phyloP scores from a whole-genome alignment of 2,888 invertebrate genomes.

The Nephrotoma guestfalica region DNA sequence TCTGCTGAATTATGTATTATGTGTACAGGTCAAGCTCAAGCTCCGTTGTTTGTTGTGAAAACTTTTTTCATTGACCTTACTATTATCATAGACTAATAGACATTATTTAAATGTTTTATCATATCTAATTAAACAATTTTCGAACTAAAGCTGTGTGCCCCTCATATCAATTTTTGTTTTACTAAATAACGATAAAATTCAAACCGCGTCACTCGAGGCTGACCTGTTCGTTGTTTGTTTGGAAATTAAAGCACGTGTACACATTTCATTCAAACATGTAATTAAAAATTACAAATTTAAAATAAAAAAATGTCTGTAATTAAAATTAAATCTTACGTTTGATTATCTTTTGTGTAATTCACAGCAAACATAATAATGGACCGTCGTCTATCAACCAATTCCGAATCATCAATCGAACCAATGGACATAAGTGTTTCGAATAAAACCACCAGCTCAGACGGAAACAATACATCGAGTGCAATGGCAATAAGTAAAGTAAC shows the following conservation, averaged over 20 bases:
- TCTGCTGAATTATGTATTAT: background rate
- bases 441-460: slow-evolving; percentile 16
- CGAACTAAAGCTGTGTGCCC: too few species aligned
- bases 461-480: slow-evolving; percentile 6
- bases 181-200: background rate
- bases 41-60: background rate
- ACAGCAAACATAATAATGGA: slow-evolving; percentile 20
- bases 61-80: too few species aligned
- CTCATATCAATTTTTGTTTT: too few species aligned
- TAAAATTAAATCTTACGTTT: background rate
- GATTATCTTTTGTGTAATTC: background rate
- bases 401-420: slow-evolving; percentile 31
- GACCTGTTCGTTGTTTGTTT: background rate
- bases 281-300: background rate
- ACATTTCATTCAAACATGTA: background rate
- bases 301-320: background rate
- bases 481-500: slow-evolving; percentile 7
- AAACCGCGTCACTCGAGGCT: background rate
- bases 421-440: slow-evolving; percentile 29
- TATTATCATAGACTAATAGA: too few species aligned
- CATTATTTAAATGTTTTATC: too few species aligned
- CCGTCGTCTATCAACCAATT: slow-evolving; percentile 25
- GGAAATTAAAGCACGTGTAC: background rate
- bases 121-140: too few species aligned
- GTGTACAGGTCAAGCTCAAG: background rate